Conservation (phyloP, 2,113 vertebrate genomes). For the Tinamus guttatus region DNA sequence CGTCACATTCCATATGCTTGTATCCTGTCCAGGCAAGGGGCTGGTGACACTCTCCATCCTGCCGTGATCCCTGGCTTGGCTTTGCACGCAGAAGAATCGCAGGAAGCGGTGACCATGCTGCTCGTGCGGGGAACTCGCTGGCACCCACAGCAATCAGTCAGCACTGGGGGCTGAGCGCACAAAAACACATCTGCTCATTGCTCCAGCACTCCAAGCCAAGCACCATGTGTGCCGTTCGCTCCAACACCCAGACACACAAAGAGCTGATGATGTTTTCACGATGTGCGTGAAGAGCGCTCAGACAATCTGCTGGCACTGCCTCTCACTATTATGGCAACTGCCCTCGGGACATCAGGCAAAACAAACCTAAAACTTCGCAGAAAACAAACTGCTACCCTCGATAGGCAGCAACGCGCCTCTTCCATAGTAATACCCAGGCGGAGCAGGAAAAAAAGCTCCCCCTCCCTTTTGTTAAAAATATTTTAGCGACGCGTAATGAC, state of each 20-base stretch:
- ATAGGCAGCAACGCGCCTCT: neutral
- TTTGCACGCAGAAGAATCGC: neutral
- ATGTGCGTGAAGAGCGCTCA: constrained; percentile 37
- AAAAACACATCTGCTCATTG: constrained; percentile 43
- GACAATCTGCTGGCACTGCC: constrained; percentile 49
- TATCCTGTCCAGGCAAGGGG: neutral
- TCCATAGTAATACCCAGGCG: neutral
- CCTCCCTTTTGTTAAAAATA: neutral
- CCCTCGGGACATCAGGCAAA: neutral
- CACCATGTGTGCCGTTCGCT: constrained; percentile 45
- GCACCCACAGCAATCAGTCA: constrained; percentile 38
- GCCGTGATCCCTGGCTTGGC: neutral
- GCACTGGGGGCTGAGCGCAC: neutral
- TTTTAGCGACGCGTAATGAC: neutral
- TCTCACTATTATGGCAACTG: constrained; percentile 40
- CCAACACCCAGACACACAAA: constrained; percentile 38
- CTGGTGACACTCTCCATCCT: neutral
- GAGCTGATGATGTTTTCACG: constrained; percentile 58
- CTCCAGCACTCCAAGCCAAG: constrained; percentile 26
- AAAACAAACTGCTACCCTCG: constrained; percentile 12
- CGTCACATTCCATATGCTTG: neutral
- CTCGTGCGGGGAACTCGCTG: constrained; percentile 7
- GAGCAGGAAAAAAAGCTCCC: neutral
- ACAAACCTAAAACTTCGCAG: constrained; percentile 24
- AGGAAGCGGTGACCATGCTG: constrained; percentile 40